Percentiles rank a stretch among this genome's conserved stretches.
Evolutionary conservation across 2,113 vertebrate genomes (phyloP).

Genomic region (Lutjanus erythropterus): DNA sequence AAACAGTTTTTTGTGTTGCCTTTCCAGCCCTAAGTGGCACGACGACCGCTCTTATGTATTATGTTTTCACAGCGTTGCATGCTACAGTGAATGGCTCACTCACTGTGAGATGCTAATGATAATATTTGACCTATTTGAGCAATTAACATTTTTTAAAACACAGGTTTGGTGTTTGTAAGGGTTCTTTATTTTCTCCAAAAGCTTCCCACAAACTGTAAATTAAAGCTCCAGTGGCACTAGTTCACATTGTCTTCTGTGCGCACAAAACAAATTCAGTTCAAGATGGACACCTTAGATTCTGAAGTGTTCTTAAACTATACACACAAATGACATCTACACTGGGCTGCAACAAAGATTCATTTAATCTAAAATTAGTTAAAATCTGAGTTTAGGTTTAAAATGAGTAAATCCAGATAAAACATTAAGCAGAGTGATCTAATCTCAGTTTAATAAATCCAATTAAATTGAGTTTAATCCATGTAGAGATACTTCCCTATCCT

Average conservation of each 20-base stretch:
- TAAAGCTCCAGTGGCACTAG: not conserved
- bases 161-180: constrained; percentile 10
- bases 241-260: not conserved
- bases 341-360: no score
- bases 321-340: no score
- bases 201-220: not conserved
- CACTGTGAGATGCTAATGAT: constrained; percentile 11
- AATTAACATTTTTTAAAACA: constrained; percentile 1
- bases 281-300: no score
- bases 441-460: no score
- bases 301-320: no score
- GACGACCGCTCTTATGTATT: constrained; percentile 6
- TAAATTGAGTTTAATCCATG: no score
- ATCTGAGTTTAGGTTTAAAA: no score
- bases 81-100: constrained; percentile 1
- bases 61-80: constrained; percentile 11
- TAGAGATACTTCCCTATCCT: no score
- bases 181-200: constrained; percentile 32
- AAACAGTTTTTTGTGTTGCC: constrained; percentile 24
- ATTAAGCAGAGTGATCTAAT: no score
- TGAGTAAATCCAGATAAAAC: no score
- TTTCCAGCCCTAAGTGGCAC: constrained; percentile 16
- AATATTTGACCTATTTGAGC: constrained; percentile 39
- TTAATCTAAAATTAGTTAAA: no score
- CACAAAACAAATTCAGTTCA: no score